These are phyloP conservation scores for Molossus molossus DNA, from an alignment of 2,797 vertebrate genomes.

Conservation along the genomic window DNA sequence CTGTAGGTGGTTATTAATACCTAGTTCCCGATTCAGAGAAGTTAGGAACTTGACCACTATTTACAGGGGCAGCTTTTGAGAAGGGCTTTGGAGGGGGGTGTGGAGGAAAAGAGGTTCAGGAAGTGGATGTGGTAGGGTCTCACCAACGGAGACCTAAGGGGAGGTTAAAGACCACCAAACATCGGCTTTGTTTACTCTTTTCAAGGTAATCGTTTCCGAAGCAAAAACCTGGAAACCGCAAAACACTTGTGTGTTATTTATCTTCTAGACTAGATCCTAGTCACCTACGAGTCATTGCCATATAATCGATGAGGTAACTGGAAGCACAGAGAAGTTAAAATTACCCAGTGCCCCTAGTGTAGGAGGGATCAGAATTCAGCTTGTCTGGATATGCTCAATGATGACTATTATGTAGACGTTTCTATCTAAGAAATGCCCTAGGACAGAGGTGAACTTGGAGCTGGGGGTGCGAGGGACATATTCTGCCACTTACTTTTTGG, in stretches of 20 bases:
- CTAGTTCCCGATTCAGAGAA: neutral
- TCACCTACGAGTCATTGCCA: neutral
- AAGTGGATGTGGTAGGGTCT: neutral
- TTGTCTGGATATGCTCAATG: neutral
- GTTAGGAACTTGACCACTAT: neutral
- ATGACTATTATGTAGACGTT: no score
- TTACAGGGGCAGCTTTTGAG: neutral
- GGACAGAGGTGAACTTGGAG: neutral
- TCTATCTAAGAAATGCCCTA: neutral
- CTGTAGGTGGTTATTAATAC: neutral
- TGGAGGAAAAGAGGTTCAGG: no score
- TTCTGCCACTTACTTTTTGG: neutral
- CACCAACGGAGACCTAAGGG: neutral
- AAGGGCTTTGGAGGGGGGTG: neutral
- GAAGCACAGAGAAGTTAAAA: neutral
- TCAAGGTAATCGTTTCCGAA: neutral
- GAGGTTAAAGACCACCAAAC: neutral
- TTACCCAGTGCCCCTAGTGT: neutral
- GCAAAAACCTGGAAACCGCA: neutral
- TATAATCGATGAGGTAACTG: neutral
- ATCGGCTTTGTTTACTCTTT: neutral
- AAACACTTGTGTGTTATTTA: neutral
- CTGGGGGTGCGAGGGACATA: fast-evolving
- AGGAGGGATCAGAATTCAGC: neutral
- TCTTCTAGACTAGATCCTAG: neutral